Conservation (phyloP, 2,888 invertebrate genomes). For the Lepidocyrtoides sp. region DNA sequence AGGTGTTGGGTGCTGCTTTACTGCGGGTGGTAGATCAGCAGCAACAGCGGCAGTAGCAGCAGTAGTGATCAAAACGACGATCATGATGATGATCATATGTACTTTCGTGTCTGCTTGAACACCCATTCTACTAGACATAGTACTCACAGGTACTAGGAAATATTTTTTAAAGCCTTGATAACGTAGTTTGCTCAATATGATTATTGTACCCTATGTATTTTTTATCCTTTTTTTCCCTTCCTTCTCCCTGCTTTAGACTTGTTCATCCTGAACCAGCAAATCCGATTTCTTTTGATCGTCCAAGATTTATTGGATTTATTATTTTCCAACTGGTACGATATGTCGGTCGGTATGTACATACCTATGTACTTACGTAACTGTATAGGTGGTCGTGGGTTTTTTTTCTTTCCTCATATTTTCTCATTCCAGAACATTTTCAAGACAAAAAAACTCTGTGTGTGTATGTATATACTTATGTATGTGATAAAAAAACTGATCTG, state of each 20-base stretch:
- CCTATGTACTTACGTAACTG: too few species aligned
- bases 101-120: not conserved
- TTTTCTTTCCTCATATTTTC: not conserved
- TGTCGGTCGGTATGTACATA: not conserved
- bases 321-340: slow-evolving; percentile 67
- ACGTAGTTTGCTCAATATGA: slow-evolving; percentile 24
- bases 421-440: not conserved
- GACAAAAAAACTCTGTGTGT: not conserved
- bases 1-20: not conserved
- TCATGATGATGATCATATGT: slow-evolving; percentile 9
- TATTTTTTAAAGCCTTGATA: slow-evolving; percentile 53
- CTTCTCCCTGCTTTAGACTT: not conserved
- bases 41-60: not conserved
- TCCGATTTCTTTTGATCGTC: slow-evolving; percentile 76
- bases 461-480: too few species aligned
- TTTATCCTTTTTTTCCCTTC: slow-evolving; percentile 5
- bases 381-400: slow-evolving; percentile 28
- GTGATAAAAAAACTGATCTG: slow-evolving; percentile 60
- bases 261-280: slow-evolving; percentile 70
- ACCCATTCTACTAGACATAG: not conserved
- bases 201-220: slow-evolving; percentile 29
- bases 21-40: not conserved
- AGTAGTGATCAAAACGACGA: slow-evolving; percentile 25
- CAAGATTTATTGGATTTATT: slow-evolving; percentile 76
- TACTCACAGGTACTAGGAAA: not conserved